Evolutionary conservation across 2,888 invertebrate species (phyloP).

Genomic region (Dilophus febrilis): DNA sequence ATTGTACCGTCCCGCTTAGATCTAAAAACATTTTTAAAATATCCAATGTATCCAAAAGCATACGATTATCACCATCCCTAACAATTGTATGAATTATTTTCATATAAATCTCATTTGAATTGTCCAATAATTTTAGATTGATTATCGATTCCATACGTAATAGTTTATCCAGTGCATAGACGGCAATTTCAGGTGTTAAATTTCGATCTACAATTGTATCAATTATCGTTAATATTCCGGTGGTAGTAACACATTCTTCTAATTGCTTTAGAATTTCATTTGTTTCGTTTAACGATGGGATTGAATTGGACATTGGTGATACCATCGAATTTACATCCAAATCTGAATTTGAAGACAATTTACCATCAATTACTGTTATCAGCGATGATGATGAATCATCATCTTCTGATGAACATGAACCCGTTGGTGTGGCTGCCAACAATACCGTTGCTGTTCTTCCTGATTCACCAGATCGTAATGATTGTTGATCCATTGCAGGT

Average conservation of each 20-base stretch:
- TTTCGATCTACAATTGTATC: conserved; percentile 31
- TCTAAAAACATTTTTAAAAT: conserved; percentile 22
- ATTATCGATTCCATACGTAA: conserved; percentile 28
- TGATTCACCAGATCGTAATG: no score
- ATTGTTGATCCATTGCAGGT: neutral
- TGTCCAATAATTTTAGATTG: conserved; percentile 8
- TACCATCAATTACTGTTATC: no score
- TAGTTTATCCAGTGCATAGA: conserved; percentile 30
- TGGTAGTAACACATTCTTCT: conserved; percentile 19
- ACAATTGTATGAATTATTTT: conserved; percentile 32
- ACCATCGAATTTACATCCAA: neutral
- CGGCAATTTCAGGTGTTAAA: conserved; percentile 30
- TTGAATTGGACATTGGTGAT: neutral
- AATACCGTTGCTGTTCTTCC: neutral
- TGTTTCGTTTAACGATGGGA: conserved; percentile 4
- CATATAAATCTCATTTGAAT: conserved; percentile 22
- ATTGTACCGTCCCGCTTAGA: conserved; percentile 20
- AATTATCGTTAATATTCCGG: conserved; percentile 26
- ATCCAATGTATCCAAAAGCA: conserved; percentile 28
- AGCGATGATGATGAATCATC: neutral
- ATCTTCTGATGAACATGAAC: neutral
- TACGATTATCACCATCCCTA: conserved; percentile 23
- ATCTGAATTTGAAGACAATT: no score
- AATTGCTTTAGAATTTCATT: conserved; percentile 14
- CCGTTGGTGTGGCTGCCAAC: neutral